Conservation (phyloP, 1,140 invertebrate genomes). For the Scylla paramamosain region DNA sequence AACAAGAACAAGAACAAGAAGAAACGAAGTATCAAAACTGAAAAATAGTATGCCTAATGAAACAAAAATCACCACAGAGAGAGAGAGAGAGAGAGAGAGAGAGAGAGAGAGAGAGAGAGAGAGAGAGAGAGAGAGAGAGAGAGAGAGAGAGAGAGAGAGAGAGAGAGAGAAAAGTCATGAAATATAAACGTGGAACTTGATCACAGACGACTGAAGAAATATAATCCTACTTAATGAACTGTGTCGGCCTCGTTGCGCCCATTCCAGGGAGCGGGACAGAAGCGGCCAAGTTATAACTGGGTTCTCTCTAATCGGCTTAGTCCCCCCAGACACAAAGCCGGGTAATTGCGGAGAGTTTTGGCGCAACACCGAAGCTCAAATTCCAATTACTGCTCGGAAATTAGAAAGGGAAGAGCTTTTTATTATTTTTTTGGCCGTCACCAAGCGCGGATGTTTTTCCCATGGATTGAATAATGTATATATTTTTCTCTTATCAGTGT, state of each 20-base stretch:
- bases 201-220: background rate
- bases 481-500: no score
- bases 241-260: background rate
- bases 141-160: background rate
- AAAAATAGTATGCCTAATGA: no score
- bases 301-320: background rate
- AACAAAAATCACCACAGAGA: background rate
- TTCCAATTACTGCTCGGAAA: background rate
- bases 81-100: slow-evolving; percentile 13
- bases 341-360: background rate
- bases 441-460: no score
- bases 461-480: no score
- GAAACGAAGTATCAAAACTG: no score
- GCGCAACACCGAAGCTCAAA: slow-evolving; percentile 8
- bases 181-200: background rate
- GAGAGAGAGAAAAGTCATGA: background rate
- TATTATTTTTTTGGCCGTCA: background rate
- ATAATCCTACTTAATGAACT: slow-evolving; percentile 15
- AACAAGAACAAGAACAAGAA: background rate
- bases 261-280: background rate
- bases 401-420: background rate
- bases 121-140: background rate
- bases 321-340: background rate
- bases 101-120: slow-evolving; percentile 18
- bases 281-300: background rate